Base-by-base conservation (phyloP, 2,113 vertebrate species). In the Numenius arquata region DNA sequence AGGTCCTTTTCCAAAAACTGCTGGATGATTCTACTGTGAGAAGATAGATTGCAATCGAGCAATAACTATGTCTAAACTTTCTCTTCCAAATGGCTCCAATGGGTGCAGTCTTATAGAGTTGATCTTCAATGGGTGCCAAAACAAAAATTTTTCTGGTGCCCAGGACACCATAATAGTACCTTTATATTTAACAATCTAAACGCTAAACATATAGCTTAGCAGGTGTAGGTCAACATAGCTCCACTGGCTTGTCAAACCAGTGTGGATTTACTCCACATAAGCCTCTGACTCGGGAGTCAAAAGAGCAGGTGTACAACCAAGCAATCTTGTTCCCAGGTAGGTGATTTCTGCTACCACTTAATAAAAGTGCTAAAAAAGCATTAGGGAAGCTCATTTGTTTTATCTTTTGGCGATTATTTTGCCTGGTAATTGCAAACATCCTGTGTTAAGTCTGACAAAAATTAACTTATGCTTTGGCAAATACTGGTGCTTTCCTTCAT, bases 391-490 rank as follows among this genome's bases (percentile, higher is more conserved):
- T 87, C 93, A 32, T 79, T 94, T 70, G 52, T 81, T 91, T 89
- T 73, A 59, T 81, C 43, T 52, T 77, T 70, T 20, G 2, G 48
- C 82, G 89, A 85, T 95, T 95, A 89, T 91, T 96, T 93, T 89
- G 70, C 26, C 66, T 50, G 55, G 74, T 87, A 88, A 87, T 95
- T 93, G 71, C 84, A 95, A 95, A 74, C 55, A 87, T 95, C 74
- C 41, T 62, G 29, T 73, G 15, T 93, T 96, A 95, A 94, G 81
- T 93, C 96, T 95, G 95, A 98, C 93, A 94, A 97, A 78, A 97
- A 97, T 95, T 96, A 97, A 85, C 94, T 95, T 93, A 88, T 16
- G 79, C 93, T 97, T 91, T 92, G 81, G 93, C 95, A 98, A 98
- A 97, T 91, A 94, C 92, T 96, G 90, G 92, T 74, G 63, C 85